These are phyloP conservation scores for Centropus unirufus DNA, from an alignment of 2,113 vertebrate genomes.

Conservation along the genomic window DNA sequence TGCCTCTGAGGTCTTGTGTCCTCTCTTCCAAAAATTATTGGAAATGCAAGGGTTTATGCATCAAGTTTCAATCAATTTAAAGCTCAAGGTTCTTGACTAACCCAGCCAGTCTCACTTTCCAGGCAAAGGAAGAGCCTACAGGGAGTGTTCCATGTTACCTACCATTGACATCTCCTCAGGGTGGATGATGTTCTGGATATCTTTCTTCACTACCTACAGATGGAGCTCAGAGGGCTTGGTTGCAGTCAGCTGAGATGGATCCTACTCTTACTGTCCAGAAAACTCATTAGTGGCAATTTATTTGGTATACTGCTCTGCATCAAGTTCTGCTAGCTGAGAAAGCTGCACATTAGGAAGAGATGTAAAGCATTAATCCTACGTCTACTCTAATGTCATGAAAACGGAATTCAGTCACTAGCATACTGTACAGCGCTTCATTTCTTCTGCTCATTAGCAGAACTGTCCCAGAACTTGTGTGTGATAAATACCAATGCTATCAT, in stretches of 20 bases:
- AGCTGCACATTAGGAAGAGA: neutral
- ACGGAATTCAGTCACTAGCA: neutral
- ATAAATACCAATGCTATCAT: neutral
- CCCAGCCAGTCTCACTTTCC: neutral
- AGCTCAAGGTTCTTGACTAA: neutral
- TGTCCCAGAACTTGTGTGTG: neutral
- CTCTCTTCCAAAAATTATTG: neutral
- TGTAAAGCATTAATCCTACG: neutral
- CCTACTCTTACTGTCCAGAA: neutral
- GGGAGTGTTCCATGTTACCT: neutral
- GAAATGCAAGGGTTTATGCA: neutral
- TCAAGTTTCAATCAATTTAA: neutral
- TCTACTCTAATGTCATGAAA: neutral
- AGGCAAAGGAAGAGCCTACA: neutral
- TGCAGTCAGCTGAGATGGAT: neutral
- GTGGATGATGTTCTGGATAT: neutral
- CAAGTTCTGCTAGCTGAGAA: neutral
- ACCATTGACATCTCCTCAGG: neutral
- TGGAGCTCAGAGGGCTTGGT: neutral
- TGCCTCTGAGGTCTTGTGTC: neutral
- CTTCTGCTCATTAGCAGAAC: neutral
- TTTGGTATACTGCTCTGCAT: neutral
- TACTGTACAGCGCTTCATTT: neutral
- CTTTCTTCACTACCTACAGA: neutral
- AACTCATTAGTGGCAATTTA: neutral